Evolutionary conservation across 2,113 vertebrate genomes (phyloP).

Genomic region (Megaptera novaeangliae): DNA sequence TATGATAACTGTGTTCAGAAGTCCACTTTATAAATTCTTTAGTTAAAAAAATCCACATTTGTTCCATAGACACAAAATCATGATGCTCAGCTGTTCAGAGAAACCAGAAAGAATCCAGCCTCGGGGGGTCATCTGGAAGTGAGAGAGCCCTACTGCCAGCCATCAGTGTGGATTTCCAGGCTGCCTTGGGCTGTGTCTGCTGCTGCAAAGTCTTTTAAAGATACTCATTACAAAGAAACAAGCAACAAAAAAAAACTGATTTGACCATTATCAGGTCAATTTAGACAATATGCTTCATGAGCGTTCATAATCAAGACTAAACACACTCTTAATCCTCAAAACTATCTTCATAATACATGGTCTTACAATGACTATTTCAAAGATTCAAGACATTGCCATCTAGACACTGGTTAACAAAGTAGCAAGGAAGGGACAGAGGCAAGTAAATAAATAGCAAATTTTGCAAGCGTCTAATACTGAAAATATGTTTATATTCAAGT

Average conservation of each 20-base stretch:
- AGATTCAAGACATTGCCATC: not conserved
- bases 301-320: not conserved
- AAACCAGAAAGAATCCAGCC: not conserved
- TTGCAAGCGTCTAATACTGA: not conserved
- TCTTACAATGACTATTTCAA: not conserved
- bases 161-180: not conserved
- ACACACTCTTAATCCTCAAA: not conserved
- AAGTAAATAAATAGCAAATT: not conserved
- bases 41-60: not conserved
- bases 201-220: not conserved
- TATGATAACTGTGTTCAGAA: not conserved
- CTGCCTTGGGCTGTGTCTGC: not conserved
- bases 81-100: not conserved
- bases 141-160: not conserved
- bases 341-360: not conserved
- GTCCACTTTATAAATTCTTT: not conserved
- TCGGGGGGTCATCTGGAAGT: slow-evolving; percentile 36
- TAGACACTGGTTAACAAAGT: not conserved
- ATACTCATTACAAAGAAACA: slow-evolving; percentile 29
- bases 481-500: not conserved
- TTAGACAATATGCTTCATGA: not conserved
- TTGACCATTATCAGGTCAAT: not conserved
- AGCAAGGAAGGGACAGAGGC: not conserved
- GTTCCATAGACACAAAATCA: not conserved
- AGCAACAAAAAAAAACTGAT: not conserved